Evolutionary conservation across 1,140 invertebrate species (phyloP).

Genomic region (Solenopsis fugax): DNA sequence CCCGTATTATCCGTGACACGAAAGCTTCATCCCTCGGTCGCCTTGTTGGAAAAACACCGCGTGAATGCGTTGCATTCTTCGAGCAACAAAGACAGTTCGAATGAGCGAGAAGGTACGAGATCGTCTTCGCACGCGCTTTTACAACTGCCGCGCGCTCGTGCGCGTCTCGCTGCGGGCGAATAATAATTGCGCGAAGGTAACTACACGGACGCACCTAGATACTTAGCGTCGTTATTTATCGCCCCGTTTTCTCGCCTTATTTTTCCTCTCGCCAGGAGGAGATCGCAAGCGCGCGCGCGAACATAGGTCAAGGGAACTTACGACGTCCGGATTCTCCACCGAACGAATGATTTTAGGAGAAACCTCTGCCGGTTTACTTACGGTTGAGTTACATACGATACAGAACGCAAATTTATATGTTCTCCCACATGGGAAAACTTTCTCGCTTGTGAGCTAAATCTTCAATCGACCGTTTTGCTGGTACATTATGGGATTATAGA

Average conservation of each 20-base stretch:
- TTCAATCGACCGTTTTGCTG: neutral
- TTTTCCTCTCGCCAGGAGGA: neutral
- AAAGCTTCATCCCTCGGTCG: slow-evolving; percentile 52
- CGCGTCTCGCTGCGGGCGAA: neutral
- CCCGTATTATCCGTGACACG: slow-evolving; percentile 59
- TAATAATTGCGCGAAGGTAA: slow-evolving; percentile 32
- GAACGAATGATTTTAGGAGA: slow-evolving; percentile 21
- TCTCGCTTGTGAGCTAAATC: neutral
- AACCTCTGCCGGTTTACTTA: neutral
- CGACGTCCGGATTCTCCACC: slow-evolving; percentile 21
- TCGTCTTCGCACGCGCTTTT: neutral
- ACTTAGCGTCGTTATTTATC: slow-evolving; percentile 66
- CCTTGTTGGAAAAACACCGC: slow-evolving; percentile 31
- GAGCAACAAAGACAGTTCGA: too few species aligned
- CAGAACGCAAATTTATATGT: slow-evolving; percentile 20
- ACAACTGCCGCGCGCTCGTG: neutral
- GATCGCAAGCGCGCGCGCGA: neutral
- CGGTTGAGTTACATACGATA: neutral
- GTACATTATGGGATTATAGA: neutral
- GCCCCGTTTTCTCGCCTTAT: slow-evolving; percentile 22
- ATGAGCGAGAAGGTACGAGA: neutral
- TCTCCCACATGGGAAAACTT: neutral
- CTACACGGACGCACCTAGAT: slow-evolving; percentile 9
- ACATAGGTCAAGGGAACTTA: slow-evolving; percentile 17
- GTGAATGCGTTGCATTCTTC: neutral